These are phyloP conservation scores for Tetramorium bicarinatum DNA, from an alignment of 2,888 invertebrate genomes.

Conservation along the genomic window DNA sequence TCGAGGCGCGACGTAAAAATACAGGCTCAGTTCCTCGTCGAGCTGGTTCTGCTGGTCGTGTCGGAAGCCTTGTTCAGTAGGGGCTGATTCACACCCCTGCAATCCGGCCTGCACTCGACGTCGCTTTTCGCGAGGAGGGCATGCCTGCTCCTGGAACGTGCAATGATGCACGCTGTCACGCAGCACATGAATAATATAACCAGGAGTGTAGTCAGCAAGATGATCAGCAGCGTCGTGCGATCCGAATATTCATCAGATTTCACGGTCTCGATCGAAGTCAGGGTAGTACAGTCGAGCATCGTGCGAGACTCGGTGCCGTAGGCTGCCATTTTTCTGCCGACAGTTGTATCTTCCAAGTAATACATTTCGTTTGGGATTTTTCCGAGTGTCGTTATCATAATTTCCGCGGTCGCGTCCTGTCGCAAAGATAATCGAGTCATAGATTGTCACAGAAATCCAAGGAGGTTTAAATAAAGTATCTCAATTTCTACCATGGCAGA, in stretches of 20 bases:
- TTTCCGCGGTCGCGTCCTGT: slow-evolving; percentile 77
- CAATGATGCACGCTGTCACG: slow-evolving; percentile 76
- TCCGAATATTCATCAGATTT: background rate
- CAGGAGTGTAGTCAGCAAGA: slow-evolving; percentile 71
- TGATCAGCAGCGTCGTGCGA: slow-evolving; percentile 73
- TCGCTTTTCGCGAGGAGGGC: slow-evolving; percentile 67
- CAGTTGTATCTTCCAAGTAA: slow-evolving; percentile 73
- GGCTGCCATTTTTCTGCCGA: background rate
- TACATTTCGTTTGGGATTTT: slow-evolving; percentile 79
- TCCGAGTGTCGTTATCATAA: slow-evolving; percentile 78
- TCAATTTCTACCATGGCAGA: too few species aligned
- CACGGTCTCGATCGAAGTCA: background rate
- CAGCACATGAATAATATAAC: slow-evolving; percentile 78
- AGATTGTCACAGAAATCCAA: too few species aligned
- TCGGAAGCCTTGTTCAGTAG: slow-evolving; percentile 75
- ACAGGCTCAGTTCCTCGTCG: slow-evolving; percentile 52
- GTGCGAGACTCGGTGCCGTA: background rate
- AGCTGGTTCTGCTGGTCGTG: slow-evolving; percentile 56
- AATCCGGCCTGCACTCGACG: slow-evolving; percentile 77
- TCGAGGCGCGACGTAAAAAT: background rate
- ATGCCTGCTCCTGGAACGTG: slow-evolving; percentile 71
- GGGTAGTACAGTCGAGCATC: background rate
- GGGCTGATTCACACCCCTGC: slow-evolving; percentile 76
- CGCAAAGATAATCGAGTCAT: slow-evolving; percentile 5
- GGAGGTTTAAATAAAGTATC: too few species aligned